Conservation (phyloP, 2,797 vertebrate genomes). For the Hippopotamyrus pictus region DNA sequence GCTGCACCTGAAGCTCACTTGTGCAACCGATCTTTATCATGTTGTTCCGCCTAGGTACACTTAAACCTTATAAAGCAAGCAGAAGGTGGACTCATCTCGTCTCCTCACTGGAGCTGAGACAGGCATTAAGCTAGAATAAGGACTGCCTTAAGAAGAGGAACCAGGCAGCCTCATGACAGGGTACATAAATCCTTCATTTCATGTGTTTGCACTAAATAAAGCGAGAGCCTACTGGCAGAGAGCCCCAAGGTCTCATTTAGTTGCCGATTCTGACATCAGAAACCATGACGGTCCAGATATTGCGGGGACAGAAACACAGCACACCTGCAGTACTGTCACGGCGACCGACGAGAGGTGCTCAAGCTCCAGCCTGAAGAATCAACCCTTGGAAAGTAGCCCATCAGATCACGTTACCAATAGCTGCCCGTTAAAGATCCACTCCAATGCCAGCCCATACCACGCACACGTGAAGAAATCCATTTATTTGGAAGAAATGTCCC, state of each 20-base stretch:
- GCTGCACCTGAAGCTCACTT: background rate
- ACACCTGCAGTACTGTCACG: background rate
- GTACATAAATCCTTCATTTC: background rate
- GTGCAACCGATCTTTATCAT: background rate
- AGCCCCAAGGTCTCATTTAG: background rate
- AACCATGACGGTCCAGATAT: background rate
- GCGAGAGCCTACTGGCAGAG: background rate
- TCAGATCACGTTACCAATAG: conserved; percentile 1
- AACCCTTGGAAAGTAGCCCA: background rate
- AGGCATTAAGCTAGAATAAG: background rate
- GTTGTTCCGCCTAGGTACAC: background rate
- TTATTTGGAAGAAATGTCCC: background rate
- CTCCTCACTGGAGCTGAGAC: background rate
- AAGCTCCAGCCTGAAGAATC: background rate
- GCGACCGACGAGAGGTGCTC: background rate
- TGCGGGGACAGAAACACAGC: background rate
- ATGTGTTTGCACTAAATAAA: background rate
- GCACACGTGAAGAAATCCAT: background rate
- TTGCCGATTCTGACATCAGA: background rate
- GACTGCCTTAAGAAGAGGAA: background rate
- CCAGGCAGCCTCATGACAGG: background rate
- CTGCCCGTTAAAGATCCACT: background rate
- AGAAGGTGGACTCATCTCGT: background rate
- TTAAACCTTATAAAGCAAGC: background rate
- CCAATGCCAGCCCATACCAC: background rate